Base-by-base conservation (phyloP, 2,888 invertebrate genomes). In the Chrysotoxum bicinctum region DNA sequence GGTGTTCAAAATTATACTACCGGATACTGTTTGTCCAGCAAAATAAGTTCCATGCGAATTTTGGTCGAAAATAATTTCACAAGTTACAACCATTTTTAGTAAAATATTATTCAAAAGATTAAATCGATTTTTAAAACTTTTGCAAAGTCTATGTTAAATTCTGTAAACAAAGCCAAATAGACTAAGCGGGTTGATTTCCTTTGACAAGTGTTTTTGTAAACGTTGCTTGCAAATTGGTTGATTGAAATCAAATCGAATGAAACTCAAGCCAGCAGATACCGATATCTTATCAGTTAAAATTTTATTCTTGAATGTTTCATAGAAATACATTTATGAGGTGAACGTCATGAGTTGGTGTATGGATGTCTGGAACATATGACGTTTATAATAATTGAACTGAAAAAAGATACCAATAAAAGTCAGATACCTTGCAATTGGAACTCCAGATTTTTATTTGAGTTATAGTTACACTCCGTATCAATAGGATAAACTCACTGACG, bases 31-130 rank as follows among this genome's bases (percentile, higher is more conserved):
- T 87, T 92, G 91, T 1, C 92, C 92, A 70, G 91, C 89, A 74
- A 90, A 92, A 88, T 90, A 92, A 7, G 90, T 90, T 43, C 90
- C 90, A 32, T 89, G 79, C 16, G 87, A 87, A 87, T 91, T 92
- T 56, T 91, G 48, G 12, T 23, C 21, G 12, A 92, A 92, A 77
- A 89, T 88, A 32, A 92, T 91, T 85, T 90, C 90, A 81, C 91
- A 91, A 76, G 88, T 89, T 52, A 91, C 90, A 58, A 90, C 91
- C 91, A 91, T 91, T 88, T 88, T 88, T 5, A 40, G 32, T 9
- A 40, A 14, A 37, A 40, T n/a, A n/a, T n/a, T n/a, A n/a, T n/a
- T n/a, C n/a, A n/a, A n/a, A n/a, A n/a, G n/a, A n/a, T n/a, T n/a
- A n/a, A n/a, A n/a, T n/a, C n/a, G n/a, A n/a, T n/a, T n/a, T n/a